Percentiles rank a stretch among this genome's conserved stretches.
These are phyloP conservation scores for Trissolcus japonicus DNA, from an alignment of 2,888 invertebrate species.

Conservation along the genomic window DNA sequence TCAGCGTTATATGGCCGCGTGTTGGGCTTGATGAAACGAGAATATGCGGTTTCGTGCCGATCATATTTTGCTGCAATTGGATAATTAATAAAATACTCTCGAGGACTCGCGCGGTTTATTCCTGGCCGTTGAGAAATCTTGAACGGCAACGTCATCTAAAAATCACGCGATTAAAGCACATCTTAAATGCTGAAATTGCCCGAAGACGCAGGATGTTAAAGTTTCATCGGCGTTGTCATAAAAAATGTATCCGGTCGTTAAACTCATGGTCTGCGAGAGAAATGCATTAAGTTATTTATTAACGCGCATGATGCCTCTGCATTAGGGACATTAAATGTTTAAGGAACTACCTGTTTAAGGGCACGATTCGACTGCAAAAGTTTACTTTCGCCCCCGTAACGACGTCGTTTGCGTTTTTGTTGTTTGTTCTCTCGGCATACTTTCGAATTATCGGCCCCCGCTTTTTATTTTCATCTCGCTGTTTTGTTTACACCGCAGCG, in stretches of 20 bases:
- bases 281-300: conserved; percentile 52
- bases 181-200: conserved; percentile 39
- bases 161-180: conserved; percentile 33
- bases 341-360: conserved; percentile 45
- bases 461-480: neutral
- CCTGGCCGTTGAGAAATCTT: conserved; percentile 8
- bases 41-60: neutral
- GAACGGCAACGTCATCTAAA: conserved; percentile 7
- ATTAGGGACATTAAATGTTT: conserved; percentile 52
- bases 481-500: conserved; percentile 26
- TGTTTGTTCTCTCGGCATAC: neutral
- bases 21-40: neutral
- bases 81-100: neutral
- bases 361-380: neutral
- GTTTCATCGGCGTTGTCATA: conserved; percentile 36
- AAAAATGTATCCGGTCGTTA: conserved; percentile 49
- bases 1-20: no score
- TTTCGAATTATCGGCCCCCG: neutral
- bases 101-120: neutral
- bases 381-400: neutral
- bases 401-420: conserved; percentile 13
- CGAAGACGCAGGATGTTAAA: conserved; percentile 38
- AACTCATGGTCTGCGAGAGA: conserved; percentile 38
- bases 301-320: conserved; percentile 38
- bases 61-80: neutral